A percentile compares a stretch with the other conserved stretches of the same genome.
Conservation (phyloP, 2,797 vertebrate genomes). For the Gymnothorax reevesii region DNA sequence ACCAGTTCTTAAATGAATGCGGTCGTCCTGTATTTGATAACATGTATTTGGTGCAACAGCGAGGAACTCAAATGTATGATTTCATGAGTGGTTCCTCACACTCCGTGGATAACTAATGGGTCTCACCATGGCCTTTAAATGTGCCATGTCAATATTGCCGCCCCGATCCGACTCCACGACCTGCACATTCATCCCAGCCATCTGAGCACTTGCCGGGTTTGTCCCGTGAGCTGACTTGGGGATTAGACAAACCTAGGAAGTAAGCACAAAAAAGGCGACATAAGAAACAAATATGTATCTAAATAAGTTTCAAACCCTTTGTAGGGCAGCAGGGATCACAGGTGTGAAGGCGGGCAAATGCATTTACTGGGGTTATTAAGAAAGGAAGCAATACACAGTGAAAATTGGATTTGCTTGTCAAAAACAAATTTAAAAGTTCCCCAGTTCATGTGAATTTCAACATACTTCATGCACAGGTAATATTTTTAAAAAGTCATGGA, state of each 20-base stretch:
- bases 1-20: background rate
- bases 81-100: background rate
- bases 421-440: conserved; percentile 23
- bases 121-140: conserved; percentile 89
- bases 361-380: conserved; percentile 67
- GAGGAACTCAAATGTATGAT: background rate
- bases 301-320: conserved; percentile 40
- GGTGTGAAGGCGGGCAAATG: conserved; percentile 62
- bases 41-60: background rate
- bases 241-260: conserved; percentile 89
- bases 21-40: background rate
- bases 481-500: background rate
- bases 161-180: conserved; percentile 95
- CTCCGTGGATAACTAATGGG: background rate
- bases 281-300: conserved; percentile 66
- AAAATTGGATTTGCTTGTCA: conserved; percentile 46
- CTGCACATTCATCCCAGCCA: conserved; percentile 98
- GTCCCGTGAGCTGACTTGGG: conserved; percentile 97
- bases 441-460: background rate
- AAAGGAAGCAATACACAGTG: conserved; percentile 43
- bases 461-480: background rate
- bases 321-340: background rate
- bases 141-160: conserved; percentile 86
- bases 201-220: conserved; percentile 96
- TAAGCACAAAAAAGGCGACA: background rate